Evolutionary conservation across 2,113 vertebrate species (phyloP).

Genomic region (Lipophrys pholis): DNA sequence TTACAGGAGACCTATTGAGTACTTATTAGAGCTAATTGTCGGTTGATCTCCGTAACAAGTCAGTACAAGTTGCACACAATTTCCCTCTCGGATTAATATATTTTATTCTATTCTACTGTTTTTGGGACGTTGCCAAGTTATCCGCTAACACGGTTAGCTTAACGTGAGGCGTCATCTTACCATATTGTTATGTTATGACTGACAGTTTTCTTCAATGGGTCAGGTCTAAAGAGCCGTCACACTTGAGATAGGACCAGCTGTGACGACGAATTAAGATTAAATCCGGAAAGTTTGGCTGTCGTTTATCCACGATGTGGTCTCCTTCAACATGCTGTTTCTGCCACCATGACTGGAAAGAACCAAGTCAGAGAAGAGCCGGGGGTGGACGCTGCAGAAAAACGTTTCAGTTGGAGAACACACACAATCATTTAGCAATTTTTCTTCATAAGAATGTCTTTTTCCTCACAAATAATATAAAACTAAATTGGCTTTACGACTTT

Average conservation of each 20-base stretch:
- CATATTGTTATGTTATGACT: conserved; percentile 50
- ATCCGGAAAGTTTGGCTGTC: rapidly evolving
- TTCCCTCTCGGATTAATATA: too few relatives aligned
- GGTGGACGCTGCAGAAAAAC: rapidly evolving
- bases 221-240: neutral
- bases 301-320: conserved; percentile 27
- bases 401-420: neutral
- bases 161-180: conserved; percentile 23
- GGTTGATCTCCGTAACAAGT: too few relatives aligned
- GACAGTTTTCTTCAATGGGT: neutral
- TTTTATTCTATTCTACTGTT: too few relatives aligned
- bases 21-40: too few relatives aligned
- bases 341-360: conserved; percentile 59
- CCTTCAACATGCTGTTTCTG: conserved; percentile 9
- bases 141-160: conserved; percentile 24
- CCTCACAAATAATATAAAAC: neutral
- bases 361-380: neutral
- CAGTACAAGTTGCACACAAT: too few relatives aligned
- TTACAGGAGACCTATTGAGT: too few relatives aligned
- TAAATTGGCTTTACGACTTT: too few relatives aligned
- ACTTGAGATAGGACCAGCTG: neutral
- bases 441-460: neutral
- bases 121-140: neutral
- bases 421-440: neutral
- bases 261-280: neutral